Percentiles rank a stretch among this genome's conserved stretches.
Conservation (phyloP, 2,113 vertebrate genomes). For the Ciconia stormi region DNA sequence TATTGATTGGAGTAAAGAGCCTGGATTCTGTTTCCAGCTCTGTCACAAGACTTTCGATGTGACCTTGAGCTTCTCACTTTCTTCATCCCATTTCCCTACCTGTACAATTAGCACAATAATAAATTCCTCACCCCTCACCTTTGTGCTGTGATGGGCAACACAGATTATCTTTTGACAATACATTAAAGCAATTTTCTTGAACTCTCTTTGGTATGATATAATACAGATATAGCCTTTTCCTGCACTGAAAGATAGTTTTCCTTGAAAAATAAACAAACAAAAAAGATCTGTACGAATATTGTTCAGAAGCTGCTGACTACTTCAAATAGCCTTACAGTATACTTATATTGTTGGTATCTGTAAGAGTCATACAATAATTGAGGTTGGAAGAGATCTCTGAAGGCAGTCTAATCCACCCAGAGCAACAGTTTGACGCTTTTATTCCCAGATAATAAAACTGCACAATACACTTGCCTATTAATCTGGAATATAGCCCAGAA, state of each 20-base stretch:
- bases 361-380: background rate
- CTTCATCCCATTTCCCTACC: background rate
- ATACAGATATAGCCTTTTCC: background rate
- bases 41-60: fast-evolving
- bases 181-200: background rate
- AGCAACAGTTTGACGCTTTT: background rate
- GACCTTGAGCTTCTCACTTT: background rate
- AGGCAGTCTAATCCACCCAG: background rate
- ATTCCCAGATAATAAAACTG: background rate
- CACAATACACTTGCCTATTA: background rate
- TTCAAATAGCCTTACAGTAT: background rate
- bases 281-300: fast-evolving
- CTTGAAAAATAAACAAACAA: background rate
- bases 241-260: background rate
- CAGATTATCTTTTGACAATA: background rate
- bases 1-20: background rate
- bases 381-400: background rate
- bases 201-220: background rate
- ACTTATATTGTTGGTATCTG: background rate
- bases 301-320: background rate
- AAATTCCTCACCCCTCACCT: background rate
- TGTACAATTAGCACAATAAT: background rate
- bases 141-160: background rate
- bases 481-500: background rate
- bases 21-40: background rate